phyloP scores from a whole-genome alignment of 2,888 invertebrate genomes.

The Trachelus tabidus region DNA sequence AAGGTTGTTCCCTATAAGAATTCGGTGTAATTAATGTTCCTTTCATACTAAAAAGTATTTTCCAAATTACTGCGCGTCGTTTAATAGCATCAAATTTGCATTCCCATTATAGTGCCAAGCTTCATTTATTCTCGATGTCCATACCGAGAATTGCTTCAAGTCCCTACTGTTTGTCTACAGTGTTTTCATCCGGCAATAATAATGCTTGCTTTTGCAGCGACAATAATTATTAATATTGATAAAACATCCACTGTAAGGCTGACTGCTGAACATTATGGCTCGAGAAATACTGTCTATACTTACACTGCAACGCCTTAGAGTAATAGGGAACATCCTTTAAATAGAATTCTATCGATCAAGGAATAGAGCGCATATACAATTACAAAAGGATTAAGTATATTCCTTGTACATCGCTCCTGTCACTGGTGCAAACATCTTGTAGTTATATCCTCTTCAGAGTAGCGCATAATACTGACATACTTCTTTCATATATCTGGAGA shows the following conservation, averaged over 20 bases:
- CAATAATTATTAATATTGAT: not conserved
- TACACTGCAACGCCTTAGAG: not conserved
- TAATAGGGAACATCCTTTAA: not conserved
- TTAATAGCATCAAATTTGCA: not conserved
- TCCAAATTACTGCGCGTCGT: not conserved
- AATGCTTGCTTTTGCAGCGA: not conserved
- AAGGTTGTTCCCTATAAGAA: slow-evolving; percentile 29
- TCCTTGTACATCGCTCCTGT: not conserved
- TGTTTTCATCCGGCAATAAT: not conserved
- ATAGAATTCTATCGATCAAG: not conserved
- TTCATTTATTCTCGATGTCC: not conserved
- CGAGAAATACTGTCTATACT: not conserved
- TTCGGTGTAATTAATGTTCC: not conserved
- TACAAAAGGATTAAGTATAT: not conserved
- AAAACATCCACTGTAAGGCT: not conserved
- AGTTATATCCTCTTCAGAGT: not conserved
- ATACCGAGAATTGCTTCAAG: not conserved
- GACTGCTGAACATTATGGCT: not conserved
- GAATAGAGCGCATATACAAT: not conserved
- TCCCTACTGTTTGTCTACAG: not conserved
- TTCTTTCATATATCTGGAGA: not conserved
- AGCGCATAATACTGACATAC: not conserved
- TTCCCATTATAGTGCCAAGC: not conserved
- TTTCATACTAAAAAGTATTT: slow-evolving; percentile 21
- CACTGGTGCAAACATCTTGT: not conserved